These are phyloP conservation scores for Ianthella basta DNA, from an alignment of 37 sponge, comb jelly and placozoan genomes.

Conservation along the genomic window DNA sequence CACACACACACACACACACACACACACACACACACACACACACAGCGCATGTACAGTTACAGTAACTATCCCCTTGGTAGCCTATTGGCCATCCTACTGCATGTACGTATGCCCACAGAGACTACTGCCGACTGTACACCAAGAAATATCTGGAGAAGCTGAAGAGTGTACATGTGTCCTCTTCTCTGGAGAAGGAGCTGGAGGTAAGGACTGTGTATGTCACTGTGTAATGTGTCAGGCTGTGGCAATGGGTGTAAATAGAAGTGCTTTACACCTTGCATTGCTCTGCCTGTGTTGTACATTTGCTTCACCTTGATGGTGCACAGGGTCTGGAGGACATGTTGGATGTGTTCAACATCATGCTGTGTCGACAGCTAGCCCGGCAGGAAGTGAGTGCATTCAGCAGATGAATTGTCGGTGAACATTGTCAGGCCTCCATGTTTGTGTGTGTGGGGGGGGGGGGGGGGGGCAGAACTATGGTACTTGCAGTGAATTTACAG, in stretches of 20 bases:
- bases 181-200: constrained; percentile 54
- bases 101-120: constrained; percentile 29
- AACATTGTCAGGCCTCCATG: neutral
- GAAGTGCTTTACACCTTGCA: neutral
- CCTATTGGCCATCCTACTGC: too few relatives aligned
- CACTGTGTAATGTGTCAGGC: too few relatives aligned
- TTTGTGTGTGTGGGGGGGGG: neutral
- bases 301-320: neutral
- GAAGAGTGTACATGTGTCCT: constrained; percentile 45
- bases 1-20: too few relatives aligned
- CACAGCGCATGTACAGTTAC: too few relatives aligned
- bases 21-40: too few relatives aligned
- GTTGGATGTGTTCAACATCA: constrained; percentile 82
- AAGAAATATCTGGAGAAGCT: constrained; percentile 68
- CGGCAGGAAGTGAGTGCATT: neutral
- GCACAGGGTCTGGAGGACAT: constrained; percentile 60
- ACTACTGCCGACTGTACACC: constrained; percentile 38
- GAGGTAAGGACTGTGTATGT: constrained; percentile 42
- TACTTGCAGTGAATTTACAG: too few relatives aligned
- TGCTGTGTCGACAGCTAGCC: constrained; percentile 60
- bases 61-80: neutral
- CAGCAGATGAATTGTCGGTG: neutral
- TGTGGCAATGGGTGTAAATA: neutral
- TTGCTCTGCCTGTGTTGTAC: constrained; percentile 4
- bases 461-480: too few relatives aligned